Percentiles rank a stretch among this genome's conserved stretches.
Evolutionary conservation across 2,113 vertebrate species (phyloP).

Genomic region (Istiophorus platypterus): DNA sequence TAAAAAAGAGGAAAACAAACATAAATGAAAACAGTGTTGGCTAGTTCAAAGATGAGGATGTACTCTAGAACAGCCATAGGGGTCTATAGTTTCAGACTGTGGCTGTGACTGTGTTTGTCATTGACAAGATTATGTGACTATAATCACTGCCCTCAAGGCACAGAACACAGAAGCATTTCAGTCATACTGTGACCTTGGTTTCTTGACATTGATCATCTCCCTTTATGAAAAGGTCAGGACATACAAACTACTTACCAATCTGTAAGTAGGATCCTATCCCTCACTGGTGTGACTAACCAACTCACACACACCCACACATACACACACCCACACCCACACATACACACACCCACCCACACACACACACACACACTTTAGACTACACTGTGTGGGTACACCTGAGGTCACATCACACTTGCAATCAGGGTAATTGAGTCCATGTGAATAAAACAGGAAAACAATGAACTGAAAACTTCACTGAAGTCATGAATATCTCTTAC

Average conservation of each 20-base stretch:
- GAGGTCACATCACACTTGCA: slow-evolving; percentile 32
- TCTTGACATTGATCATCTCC: slow-evolving; percentile 1
- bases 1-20: neutral
- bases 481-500: slow-evolving; percentile 13
- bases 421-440: slow-evolving; percentile 41
- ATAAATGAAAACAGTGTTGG: neutral
- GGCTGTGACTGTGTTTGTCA: neutral
- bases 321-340: slow-evolving; percentile 6
- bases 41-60: neutral
- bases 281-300: slow-evolving; percentile 11
- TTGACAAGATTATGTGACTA: neutral
- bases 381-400: neutral
- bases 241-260: too few relatives aligned
- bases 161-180: neutral
- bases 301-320: slow-evolving; percentile 1
- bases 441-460: slow-evolving; percentile 20
- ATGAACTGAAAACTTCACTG: neutral
- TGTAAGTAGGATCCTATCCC: neutral
- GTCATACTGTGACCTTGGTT: neutral
- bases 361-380: slow-evolving; percentile 5
- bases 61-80: neutral
- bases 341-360: neutral
- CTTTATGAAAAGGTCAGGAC: neutral
- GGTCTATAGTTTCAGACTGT: neutral
- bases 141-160: neutral